Conservation (phyloP, 2,113 vertebrate species). For the mouse (Mus musculus) region DNA sequence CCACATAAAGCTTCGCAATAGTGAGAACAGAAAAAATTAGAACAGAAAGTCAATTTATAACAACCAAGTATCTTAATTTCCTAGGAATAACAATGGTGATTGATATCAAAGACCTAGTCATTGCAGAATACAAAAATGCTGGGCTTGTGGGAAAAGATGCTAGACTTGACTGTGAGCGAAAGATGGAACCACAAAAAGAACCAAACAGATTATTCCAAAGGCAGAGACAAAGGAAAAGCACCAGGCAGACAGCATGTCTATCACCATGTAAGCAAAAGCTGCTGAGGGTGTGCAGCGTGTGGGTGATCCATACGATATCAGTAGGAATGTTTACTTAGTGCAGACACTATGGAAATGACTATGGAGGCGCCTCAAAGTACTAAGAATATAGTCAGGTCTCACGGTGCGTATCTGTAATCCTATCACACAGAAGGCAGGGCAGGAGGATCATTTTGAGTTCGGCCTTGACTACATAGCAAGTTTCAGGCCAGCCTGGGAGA, state of each 20-base stretch:
- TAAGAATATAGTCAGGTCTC: background rate
- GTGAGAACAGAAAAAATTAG: background rate
- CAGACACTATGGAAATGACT: background rate
- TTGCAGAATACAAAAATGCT: slow-evolving; percentile 37
- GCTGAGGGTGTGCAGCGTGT: background rate
- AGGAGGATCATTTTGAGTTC: background rate
- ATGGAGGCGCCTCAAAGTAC: background rate
- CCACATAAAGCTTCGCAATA: background rate
- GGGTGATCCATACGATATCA: too few relatives aligned
- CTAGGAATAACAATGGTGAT: background rate
- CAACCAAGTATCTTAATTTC: background rate
- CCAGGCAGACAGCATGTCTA: too few relatives aligned
- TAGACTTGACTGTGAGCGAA: background rate
- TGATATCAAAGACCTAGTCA: slow-evolving; percentile 9
- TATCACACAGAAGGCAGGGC: background rate
- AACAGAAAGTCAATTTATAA: background rate
- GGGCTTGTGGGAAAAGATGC: background rate
- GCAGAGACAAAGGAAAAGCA: background rate
- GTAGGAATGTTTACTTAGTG: background rate
- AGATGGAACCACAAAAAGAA: background rate
- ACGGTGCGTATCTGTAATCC: background rate
- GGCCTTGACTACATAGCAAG: background rate
- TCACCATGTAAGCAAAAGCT: background rate
- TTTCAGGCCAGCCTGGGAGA: background rate
- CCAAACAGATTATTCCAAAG: background rate